Base-by-base conservation (phyloP, 2,797 vertebrate species). In the Acanthurus tractus region DNA sequence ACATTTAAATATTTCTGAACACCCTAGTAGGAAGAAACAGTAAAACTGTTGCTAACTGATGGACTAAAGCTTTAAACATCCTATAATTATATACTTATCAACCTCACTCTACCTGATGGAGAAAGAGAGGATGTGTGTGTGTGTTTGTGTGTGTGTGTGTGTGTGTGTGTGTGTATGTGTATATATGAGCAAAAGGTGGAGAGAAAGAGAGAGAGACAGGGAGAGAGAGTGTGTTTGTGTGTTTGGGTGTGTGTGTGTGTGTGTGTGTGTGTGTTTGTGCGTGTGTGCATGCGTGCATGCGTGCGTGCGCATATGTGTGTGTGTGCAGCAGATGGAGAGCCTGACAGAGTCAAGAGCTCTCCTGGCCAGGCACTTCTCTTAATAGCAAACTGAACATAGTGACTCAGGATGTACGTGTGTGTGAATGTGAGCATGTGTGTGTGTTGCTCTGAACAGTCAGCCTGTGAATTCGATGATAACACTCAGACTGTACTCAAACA, bases 341-440 rank as follows among this genome's bases (percentile, higher is more conserved):
- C 89, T 90, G 89, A 89, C 90, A 91, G 68, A 88, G 88, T 90
- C 82, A 85, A 93, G 89, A 83, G 91, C 87, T 81, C 90, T 92
- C 85, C 69, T 78, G 79, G 72, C 79, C 82, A 29, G 53, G 65
- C 66, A 64, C 87, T 91, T 69, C 85, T 88, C 83, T 89, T 91
- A 87, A 89, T 79, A 83, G 83, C 85, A 83, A 88, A 78, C 74
- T 85, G 74, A 90, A 85, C 79, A 72, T 42, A 78, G 77, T 10
- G 8, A 71, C 64, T 75, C 73, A 50, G 70, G 42, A 62, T 66
- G 48, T 50, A 54, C 63, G 55, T 56, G 44, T 45, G 50, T 74
- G 66, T 66, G 54, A 52, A 18, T 62, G 64, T 50, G 11, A 64
- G 52, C 56, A 53, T 74, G 74, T 68, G 59, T 63, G 74, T 59